Evolutionary conservation across 2,797 vertebrate species (phyloP), one percentile per base, ranked within the genome.

Genomic region (Brotula barbata): DNA sequence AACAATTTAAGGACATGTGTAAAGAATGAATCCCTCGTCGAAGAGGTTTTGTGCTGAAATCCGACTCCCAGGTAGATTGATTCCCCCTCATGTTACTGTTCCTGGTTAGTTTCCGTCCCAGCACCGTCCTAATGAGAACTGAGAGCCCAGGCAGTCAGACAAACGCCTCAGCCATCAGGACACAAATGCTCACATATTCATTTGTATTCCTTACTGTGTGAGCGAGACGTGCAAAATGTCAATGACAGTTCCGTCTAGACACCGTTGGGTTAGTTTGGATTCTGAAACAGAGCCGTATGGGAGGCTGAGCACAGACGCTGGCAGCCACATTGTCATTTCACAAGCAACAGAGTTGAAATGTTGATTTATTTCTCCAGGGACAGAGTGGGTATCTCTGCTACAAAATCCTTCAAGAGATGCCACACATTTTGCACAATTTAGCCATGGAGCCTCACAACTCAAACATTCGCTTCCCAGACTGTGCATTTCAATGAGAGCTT

Each of bases 341-440:
- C 60, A 31, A 49, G 63, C 21, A 62, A 60, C 40, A 6, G 47
- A 23, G 45, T 40, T 42, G 44, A 75, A 63, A 71, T 65, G 76
- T 67, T 77, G 83, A 73, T 74, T 34, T 50, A 68, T 75, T 78
- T 81, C 82, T 77, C 73, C 1, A 0, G 58, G 62, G 83, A 75
- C n/a, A 13, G 14, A 17, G 22, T 28, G 43, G 48, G 50, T 68
- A 64, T 73, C 64, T 50, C 14, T 20, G 10, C 68, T 50, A 64
- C 48, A 33, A 60, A 68, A 69, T 47, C 45, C 67, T 72, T 71
- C 58, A 51, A 59, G 56, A 51, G 68, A 78, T n/a, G n/a, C n/a
- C n/a, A 71, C 56, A 81, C 43, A 78, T 76, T 84, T 75, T 37
- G 69, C 58, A 63, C 69, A 71, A 65, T 78, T 82, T 75, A 70